phyloP scores from a whole-genome alignment of 37 sponge, comb jelly and placozoan species.

The Ephydatia muelleri region DNA sequence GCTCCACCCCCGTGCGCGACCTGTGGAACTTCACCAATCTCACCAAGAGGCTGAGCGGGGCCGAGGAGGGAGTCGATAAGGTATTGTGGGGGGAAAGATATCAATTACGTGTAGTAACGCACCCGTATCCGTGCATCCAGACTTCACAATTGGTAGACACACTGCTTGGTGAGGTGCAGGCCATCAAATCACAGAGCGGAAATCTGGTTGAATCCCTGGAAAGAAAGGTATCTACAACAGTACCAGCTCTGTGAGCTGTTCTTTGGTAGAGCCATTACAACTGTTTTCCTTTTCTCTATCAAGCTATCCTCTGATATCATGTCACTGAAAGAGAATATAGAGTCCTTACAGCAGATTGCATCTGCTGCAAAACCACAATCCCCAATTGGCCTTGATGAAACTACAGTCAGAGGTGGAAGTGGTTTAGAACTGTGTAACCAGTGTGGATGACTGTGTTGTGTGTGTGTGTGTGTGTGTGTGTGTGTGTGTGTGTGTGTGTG shows the following conservation, averaged over 20 bases:
- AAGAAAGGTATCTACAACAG: constrained; percentile 1
- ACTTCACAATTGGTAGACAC: constrained; percentile 67
- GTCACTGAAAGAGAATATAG: constrained; percentile 17
- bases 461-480: too few relatives aligned
- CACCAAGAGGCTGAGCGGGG: constrained; percentile 74
- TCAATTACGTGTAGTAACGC: not conserved
- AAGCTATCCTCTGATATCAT: not conserved
- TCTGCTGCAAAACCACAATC: not conserved
- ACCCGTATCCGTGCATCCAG: constrained; percentile 9
- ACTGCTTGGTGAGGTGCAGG: constrained; percentile 62
- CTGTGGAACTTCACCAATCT: constrained; percentile 88
- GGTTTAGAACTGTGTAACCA: too few relatives aligned
- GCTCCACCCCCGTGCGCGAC: constrained; percentile 75
- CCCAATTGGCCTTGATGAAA: not conserved
- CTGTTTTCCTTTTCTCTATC: not conserved
- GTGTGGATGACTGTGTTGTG: too few relatives aligned
- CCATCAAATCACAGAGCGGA: constrained; percentile 24
- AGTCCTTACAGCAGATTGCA: constrained; percentile 18
- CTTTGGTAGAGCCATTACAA: too few relatives aligned
- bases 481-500: too few relatives aligned
- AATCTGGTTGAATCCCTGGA: constrained; percentile 23
- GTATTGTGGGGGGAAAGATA: constrained; percentile 12
- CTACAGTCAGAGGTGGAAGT: too few relatives aligned
- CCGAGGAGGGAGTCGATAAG: constrained; percentile 76
- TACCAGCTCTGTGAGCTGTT: too few relatives aligned